Base-by-base conservation (phyloP, 2,113 vertebrate genomes). In the Perognathus longimembris region DNA sequence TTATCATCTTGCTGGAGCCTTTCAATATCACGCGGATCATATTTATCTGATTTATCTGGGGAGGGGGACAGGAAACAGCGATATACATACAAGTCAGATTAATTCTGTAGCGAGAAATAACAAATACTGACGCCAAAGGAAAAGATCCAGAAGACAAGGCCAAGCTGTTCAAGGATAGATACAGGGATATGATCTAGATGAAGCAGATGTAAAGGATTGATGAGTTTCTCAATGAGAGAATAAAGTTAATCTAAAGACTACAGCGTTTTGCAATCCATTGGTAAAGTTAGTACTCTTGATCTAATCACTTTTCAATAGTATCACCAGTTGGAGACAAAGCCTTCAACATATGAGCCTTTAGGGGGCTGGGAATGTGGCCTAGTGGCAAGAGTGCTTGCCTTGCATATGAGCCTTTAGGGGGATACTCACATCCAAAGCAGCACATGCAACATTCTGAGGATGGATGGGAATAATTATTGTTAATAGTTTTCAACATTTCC, bases 1-100 rank as follows among this genome's bases (percentile, higher is more conserved):
- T 96, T 96, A 86, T 99, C 98, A 88, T 99, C 99, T 69, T 97
- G 98, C 36, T 98, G 97, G 69, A 99, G 98, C 95, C 98, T 98
- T 91, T 99, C 99, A 97, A 99, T 97, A 90, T 99, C 99, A 97
- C 99, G 98, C 84, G 98, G 90, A 97, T 99, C 99, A 21, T 99
- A 99, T 96, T 99, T 99, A 34, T 99, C 99, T 26, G 97, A 88
- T 67, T 98, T 98, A 90, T 99, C 99, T 99, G 97, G 45, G 18
- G 93, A 85, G 96, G 45, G 32, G 88, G 89, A 91, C 32, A 92
- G 21, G 32, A 89, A 91, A 91, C 32, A 92, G 21, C 50, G 69
- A 30, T 36, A 74, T 26, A 93, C 70, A 85, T 38, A 87, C 89
- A 94, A 95, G 71, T 84, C 70, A 93, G 71, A 2, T 17, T 28